Evolutionary conservation across 2,888 invertebrate species (phyloP), one percentile per base, ranked within the genome.

Genomic region (Pristionchus arcanus): DNA sequence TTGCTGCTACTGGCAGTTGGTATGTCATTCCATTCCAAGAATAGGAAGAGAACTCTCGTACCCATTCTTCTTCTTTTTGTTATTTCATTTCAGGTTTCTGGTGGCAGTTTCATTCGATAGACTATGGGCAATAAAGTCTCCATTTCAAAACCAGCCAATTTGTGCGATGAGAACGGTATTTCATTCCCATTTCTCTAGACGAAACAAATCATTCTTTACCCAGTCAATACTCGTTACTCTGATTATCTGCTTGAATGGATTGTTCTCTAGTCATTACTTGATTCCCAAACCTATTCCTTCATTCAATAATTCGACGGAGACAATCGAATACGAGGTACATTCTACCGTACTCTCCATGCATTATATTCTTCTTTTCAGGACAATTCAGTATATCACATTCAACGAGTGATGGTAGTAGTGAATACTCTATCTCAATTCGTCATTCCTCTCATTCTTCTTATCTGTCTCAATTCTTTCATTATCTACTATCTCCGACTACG

Each of bases 61-160:
- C 31, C 42, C 74, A 77, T 37, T 42, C 7, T 49, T 49, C 42
- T 49, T 49, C 42, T 49, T 63, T 9, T 31, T 37, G 42, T 42
- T 55, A 34, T 55, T 31, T 55, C 87, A 19, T 87, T 83, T 7
- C 66, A 93, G 93, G 93, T 91, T 92, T n/a, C 92, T 93, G 37
- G 93, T 93, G 7, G 91, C 91, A 1, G 93, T 93, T 9, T 92
- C 93, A 2, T 92, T 92, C 81, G 93, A 93, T 53, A 90, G 93
- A 34, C 89, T 93, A 4, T 92, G 92, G 90, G 93, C 93, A 0
- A 93, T 93, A 49, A 93, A 93, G 87, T 91, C 92, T 63, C 93
- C 93, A 11, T 92, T 93, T 77, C 90, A 81, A 49, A 68, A 59
- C 21, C 31, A 42, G 19, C 28, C 87, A 68, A 42, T 87, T 42